Percentiles rank a stretch among this genome's conserved stretches.
phyloP scores from a whole-genome alignment of 2,888 invertebrate species.

The Ectemnius cavifrons region DNA sequence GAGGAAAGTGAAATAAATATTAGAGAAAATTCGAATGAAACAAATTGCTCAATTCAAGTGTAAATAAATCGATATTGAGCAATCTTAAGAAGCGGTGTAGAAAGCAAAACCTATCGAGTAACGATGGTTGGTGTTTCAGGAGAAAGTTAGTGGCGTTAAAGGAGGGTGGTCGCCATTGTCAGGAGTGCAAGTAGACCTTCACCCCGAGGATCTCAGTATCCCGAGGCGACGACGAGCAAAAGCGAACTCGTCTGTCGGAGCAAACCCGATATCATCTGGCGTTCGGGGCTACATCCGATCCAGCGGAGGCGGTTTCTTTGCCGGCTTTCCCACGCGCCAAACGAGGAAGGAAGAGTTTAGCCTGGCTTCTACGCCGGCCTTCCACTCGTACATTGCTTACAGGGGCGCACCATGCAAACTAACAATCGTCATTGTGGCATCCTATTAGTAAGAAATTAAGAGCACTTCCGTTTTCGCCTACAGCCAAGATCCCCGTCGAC shows the following conservation, averaged over 20 bases:
- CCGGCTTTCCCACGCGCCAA: slow-evolving; percentile 47
- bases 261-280: slow-evolving; percentile 51
- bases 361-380: slow-evolving; percentile 16
- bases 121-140: too few species aligned
- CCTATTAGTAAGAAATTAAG: slow-evolving; percentile 44
- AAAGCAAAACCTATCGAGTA: too few species aligned
- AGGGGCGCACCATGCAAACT: slow-evolving; percentile 26
- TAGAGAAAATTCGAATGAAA: too few species aligned
- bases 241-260: slow-evolving; percentile 14
- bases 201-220: too few species aligned
- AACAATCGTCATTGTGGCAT: slow-evolving; percentile 39
- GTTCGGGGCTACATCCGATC: slow-evolving; percentile 51
- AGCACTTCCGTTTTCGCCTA: slow-evolving; percentile 27
- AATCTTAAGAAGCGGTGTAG: too few species aligned
- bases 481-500: neutral
- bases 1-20: too few species aligned
- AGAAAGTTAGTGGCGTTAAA: too few species aligned
- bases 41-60: too few species aligned
- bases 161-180: too few species aligned
- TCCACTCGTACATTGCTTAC: slow-evolving; percentile 47
- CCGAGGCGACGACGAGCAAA: too few species aligned
- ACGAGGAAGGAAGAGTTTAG: slow-evolving; percentile 41
- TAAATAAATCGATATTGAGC: too few species aligned
- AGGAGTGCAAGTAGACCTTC: too few species aligned
- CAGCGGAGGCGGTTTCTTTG: slow-evolving; percentile 43